phyloP scores from a whole-genome alignment of 1,140 invertebrate species.

The Drosophila pectinifera region DNA sequence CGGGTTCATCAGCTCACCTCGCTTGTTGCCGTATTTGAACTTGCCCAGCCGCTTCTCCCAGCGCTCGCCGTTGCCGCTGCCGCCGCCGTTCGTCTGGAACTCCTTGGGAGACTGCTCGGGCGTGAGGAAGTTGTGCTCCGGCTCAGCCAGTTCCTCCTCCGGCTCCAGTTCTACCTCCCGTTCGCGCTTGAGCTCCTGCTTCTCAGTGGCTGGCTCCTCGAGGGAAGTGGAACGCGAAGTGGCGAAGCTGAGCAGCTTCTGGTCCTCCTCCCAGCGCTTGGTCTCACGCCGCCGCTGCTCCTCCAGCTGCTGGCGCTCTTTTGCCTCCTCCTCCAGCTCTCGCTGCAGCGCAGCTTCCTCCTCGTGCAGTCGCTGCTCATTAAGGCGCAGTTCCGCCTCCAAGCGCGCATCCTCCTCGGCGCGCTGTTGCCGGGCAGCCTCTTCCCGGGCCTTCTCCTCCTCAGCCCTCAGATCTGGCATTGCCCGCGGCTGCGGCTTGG shows the following conservation, averaged over 20 bases:
- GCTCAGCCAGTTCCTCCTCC: conserved; percentile 15
- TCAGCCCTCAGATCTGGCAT: conserved; percentile 29
- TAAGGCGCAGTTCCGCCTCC: conserved; percentile 63
- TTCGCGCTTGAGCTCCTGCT: not conserved
- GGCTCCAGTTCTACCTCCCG: conserved; percentile 1
- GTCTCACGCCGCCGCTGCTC: conserved; percentile 64
- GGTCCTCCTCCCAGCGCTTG: conserved; percentile 74
- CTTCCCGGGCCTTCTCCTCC: conserved; percentile 35
- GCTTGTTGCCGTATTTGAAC: conserved; percentile 86
- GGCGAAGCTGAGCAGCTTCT: conserved; percentile 67
- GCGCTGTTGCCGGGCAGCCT: conserved; percentile 31
- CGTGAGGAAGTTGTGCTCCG: conserved; percentile 57
- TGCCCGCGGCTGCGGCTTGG: conserved; percentile 43
- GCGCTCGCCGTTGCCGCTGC: conserved; percentile 26
- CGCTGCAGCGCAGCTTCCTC: conserved; percentile 62
- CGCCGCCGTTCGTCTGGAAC: conserved; percentile 39
- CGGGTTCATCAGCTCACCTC: conserved; percentile 85
- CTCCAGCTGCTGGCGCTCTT: conserved; percentile 38
- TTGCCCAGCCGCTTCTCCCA: conserved; percentile 85
- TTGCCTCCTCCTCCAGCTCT: conserved; percentile 45
- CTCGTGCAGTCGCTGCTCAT: conserved; percentile 67
- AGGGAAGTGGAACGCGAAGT: conserved; percentile 54
- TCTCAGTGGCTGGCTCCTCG: conserved; percentile 31
- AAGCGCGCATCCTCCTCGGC: conserved; percentile 66
- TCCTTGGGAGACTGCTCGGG: conserved; percentile 81